phyloP scores from a whole-genome alignment of 2,113 vertebrate species.

The Choloepus hoffmanni region DNA sequence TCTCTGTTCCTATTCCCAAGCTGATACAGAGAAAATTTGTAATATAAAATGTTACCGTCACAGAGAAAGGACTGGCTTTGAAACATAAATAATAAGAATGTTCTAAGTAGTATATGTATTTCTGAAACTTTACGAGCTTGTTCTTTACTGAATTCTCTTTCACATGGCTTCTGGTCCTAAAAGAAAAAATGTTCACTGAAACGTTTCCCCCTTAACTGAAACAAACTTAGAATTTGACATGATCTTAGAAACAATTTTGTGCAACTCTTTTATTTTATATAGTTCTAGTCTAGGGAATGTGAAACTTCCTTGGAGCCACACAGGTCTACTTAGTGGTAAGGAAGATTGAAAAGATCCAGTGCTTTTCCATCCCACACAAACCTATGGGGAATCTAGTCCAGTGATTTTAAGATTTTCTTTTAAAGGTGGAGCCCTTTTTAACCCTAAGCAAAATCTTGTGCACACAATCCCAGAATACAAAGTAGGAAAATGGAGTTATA shows the following conservation, averaged over 20 bases:
- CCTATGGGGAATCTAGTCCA: constrained; percentile 9
- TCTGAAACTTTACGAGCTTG: background rate
- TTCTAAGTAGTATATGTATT: background rate
- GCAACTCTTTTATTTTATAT: constrained; percentile 36
- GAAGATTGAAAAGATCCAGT: background rate
- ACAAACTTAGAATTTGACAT: constrained; percentile 27
- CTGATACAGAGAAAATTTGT: constrained; percentile 8
- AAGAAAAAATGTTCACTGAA: background rate
- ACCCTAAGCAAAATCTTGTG: background rate
- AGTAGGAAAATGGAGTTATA: background rate
- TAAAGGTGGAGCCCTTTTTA: background rate
- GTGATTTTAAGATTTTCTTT: constrained; percentile 39
- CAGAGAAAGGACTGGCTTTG: background rate
- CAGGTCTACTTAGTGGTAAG: constrained; percentile 1
- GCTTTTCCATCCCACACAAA: background rate
- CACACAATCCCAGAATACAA: background rate
- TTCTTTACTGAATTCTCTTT: constrained; percentile 9
- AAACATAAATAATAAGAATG: constrained; percentile 48
- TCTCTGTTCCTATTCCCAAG: background rate
- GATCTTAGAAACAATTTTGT: constrained; percentile 35
- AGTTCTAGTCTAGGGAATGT: background rate
- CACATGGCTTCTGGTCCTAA: background rate
- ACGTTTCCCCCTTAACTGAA: background rate
- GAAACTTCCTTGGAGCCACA: background rate
- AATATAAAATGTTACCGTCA: background rate